These are phyloP conservation scores for Drosophila testacea DNA, from an alignment of 2,888 invertebrate species.

Conservation along the genomic window DNA sequence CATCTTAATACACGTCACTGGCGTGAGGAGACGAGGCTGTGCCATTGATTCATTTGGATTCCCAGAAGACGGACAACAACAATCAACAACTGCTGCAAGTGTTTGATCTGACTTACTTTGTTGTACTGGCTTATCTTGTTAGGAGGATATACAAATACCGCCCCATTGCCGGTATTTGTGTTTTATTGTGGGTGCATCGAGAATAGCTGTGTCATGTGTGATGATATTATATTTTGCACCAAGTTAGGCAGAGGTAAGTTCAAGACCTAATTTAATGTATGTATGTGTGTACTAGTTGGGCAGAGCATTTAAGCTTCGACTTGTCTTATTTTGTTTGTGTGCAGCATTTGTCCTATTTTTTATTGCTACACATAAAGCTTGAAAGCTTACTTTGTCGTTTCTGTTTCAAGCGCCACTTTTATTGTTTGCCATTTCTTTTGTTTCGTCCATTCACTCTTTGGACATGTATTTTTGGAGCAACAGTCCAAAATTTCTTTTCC, in stretches of 20 bases:
- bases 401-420: conserved; percentile 29
- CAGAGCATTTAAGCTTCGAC: conserved; percentile 6
- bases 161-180: conserved; percentile 35
- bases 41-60: conserved; percentile 10
- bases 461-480: conserved; percentile 10
- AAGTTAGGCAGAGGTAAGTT: conserved; percentile 83
- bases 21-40: conserved; percentile 13
- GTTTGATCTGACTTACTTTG: conserved; percentile 28
- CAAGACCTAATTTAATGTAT: background rate
- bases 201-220: conserved; percentile 40
- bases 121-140: conserved; percentile 13
- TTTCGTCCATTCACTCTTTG: conserved; percentile 18
- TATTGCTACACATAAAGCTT: background rate
- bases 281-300: background rate
- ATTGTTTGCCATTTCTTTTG: conserved; percentile 27
- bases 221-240: conserved; percentile 62
- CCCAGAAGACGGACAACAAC: conserved; percentile 11
- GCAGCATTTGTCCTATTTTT: conserved; percentile 4
- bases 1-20: conserved; percentile 9
- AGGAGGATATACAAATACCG: conserved; percentile 17
- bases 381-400: conserved; percentile 26
- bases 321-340: background rate
- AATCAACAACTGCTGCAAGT: conserved; percentile 24
- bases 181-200: conserved; percentile 14
- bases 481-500: conserved; percentile 23